Percentiles rank a stretch among this genome's conserved stretches.
Evolutionary conservation across 1,140 invertebrate species (phyloP).

Genomic region (Copidosoma floridanum): DNA sequence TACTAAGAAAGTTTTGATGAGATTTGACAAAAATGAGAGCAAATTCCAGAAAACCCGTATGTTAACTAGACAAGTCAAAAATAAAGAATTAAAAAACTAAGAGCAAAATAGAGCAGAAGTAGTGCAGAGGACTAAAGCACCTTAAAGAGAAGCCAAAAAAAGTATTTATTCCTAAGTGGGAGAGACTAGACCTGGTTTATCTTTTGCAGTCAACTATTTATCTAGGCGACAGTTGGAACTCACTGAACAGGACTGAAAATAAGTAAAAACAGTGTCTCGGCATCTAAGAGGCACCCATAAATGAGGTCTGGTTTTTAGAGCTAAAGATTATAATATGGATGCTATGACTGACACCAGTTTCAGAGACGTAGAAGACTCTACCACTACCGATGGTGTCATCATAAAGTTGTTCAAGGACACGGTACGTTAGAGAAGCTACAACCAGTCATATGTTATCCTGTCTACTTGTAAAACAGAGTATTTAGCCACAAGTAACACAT

Average conservation of each 20-base stretch:
- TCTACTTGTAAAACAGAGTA: no score
- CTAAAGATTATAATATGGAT: neutral
- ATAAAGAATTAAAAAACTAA: neutral
- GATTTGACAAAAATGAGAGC: conserved; percentile 11
- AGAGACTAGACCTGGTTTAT: neutral
- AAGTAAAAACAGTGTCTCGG: neutral
- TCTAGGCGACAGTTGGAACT: neutral
- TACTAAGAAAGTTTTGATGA: conserved; percentile 4
- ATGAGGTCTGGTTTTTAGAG: neutral
- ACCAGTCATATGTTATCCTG: neutral
- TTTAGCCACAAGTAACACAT: neutral
- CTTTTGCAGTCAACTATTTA: no score
- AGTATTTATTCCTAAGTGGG: neutral
- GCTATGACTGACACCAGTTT: no score
- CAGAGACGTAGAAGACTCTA: neutral
- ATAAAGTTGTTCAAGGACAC: neutral
- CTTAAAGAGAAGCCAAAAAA: neutral
- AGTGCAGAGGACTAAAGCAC: no score
- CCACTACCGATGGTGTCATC: neutral
- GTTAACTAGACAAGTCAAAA: conserved; percentile 14
- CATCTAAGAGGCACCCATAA: neutral
- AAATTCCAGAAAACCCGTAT: conserved; percentile 15
- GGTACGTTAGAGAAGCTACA: neutral
- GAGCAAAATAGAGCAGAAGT: neutral
- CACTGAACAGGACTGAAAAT: neutral